Conservation (phyloP, 2,888 invertebrate species). For the Agriopis leucophaearia region DNA sequence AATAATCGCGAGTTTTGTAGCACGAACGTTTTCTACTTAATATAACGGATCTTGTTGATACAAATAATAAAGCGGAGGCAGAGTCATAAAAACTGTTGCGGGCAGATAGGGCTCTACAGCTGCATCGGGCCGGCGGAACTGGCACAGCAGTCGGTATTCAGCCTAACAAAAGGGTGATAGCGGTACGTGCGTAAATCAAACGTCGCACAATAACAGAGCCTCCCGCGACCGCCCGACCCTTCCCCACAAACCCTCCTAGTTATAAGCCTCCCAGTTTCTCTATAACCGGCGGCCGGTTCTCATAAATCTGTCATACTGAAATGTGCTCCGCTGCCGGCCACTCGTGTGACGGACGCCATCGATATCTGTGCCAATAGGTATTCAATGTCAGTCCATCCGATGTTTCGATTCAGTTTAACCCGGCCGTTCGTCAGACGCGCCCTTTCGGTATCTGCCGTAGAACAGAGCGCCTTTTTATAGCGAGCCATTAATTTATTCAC, state of each 20-base stretch:
- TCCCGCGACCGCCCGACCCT: slow-evolving; percentile 70
- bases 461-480: slow-evolving; percentile 57
- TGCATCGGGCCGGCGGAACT: slow-evolving; percentile 76
- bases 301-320: slow-evolving; percentile 83
- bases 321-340: slow-evolving; percentile 71
- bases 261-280: slow-evolving; percentile 68
- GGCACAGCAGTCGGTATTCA: slow-evolving; percentile 82
- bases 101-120: slow-evolving; percentile 47
- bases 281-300: slow-evolving; percentile 72
- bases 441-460: slow-evolving; percentile 58
- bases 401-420: slow-evolving; percentile 63
- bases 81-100: slow-evolving; percentile 35
- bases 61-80: slow-evolving; percentile 19
- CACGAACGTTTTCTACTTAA: neutral
- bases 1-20: slow-evolving; percentile 7
- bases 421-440: slow-evolving; percentile 57
- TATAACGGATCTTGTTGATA: neutral
- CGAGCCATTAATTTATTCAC: slow-evolving; percentile 53
- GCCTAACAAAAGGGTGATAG: slow-evolving; percentile 85
- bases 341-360: slow-evolving; percentile 67
- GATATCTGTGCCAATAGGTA: slow-evolving; percentile 79
- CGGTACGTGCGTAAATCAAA: slow-evolving; percentile 86
- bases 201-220: slow-evolving; percentile 84
- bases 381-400: slow-evolving; percentile 66
- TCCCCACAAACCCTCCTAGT: slow-evolving; percentile 66